Base-by-base conservation (phyloP, 1,140 invertebrate species). In the Drosophila tani region DNA sequence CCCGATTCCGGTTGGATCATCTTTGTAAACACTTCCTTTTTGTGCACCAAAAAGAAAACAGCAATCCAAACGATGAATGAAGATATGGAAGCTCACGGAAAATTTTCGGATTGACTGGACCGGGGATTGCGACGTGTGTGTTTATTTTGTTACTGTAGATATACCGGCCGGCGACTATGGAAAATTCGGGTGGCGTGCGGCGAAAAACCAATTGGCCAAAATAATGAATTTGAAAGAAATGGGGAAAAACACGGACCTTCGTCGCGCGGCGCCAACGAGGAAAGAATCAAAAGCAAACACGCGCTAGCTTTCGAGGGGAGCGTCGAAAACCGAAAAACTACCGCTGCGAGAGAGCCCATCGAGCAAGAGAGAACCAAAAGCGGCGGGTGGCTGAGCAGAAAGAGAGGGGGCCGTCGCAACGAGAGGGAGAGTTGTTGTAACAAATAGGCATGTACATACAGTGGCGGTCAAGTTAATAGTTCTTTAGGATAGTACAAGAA, bases 251-350 rank as follows among this genome's bases (percentile, higher is more conserved):
- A 90, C 85, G 85, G 85, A 88, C 85, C 69, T 73, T 81, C 79
- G 82, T 82, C 82, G 79, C 83, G 64, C 83, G 79, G 84, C 81
- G 85, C 81, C 82, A 90, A 90, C 84, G 84, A 88, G 85, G 85
- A 88, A 88, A 88, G 85, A 88, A 88, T 82, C 85, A 65, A 88
- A 88, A 82, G 82, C 83, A 76, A 90, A 85, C 84, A 83, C 71
- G 82, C 79, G 82, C 60, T 62, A 35, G 71, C 15, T 64, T 53
- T 55, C 78, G 78, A 78, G 43, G 43, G 69, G 60, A 56, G 60
- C 46, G 69, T 74, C 62, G 19, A 68, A 67, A 46, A 47, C 77
- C 68, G 47, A 78, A 80, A 83, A 83, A 88, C 81, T 71, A 88
- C 62, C 62, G 55, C 24, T 40, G 40, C 51, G 57, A 79, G 57